These are phyloP conservation scores for Zygothrica quintamaculata DNA, from an alignment of 2,888 invertebrate genomes.

Conservation along the genomic window DNA sequence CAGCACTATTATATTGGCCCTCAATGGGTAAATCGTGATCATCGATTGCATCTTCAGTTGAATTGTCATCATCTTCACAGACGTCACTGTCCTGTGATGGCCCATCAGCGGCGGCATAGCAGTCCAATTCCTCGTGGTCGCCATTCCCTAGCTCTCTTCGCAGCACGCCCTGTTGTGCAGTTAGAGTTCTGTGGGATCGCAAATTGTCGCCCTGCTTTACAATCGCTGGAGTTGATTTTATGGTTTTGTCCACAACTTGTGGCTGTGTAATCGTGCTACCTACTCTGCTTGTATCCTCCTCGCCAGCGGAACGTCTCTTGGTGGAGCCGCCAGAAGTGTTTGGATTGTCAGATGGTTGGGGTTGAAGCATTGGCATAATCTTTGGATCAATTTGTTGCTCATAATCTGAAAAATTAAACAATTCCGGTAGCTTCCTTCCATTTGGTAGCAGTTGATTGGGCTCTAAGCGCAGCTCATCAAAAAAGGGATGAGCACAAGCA, in stretches of 20 bases:
- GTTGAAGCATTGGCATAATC: constrained; percentile 59
- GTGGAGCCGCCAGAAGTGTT: constrained; percentile 6
- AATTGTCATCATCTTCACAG: constrained; percentile 21
- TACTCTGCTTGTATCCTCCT: constrained; percentile 29
- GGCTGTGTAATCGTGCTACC: background rate
- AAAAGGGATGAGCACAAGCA: constrained; percentile 99
- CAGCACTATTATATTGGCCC: constrained; percentile 42
- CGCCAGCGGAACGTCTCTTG: constrained; percentile 47
- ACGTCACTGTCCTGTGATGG: constrained; percentile 19
- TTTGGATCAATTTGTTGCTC: constrained; percentile 83
- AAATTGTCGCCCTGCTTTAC: background rate
- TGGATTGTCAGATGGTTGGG: constrained; percentile 3
- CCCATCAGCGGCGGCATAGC: constrained; percentile 17
- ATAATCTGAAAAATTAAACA: constrained; percentile 98
- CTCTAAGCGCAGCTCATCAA: constrained; percentile 98
- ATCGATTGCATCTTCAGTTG: constrained; percentile 16
- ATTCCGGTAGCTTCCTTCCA: constrained; percentile 95
- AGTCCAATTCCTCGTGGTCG: constrained; percentile 47
- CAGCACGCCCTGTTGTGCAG: background rate
- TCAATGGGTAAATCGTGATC: constrained; percentile 18
- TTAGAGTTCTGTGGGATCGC: no score
- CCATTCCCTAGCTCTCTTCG: constrained; percentile 64
- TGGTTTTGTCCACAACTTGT: background rate
- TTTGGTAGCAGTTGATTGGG: constrained; percentile 95
- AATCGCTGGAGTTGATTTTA: background rate